Conservation (phyloP, 2,888 invertebrate species). For the Eilema caniola region DNA sequence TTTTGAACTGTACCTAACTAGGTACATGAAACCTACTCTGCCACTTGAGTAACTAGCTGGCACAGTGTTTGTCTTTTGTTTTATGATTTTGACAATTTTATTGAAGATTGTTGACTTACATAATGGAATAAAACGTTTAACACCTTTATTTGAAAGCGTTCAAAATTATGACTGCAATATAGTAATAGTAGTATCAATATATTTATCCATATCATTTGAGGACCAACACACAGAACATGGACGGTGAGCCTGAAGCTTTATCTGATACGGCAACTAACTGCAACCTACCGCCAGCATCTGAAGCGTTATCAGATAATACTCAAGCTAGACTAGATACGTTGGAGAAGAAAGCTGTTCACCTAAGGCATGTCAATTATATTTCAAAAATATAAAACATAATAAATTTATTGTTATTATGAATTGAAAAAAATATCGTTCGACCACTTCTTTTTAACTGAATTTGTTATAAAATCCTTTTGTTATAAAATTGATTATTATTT, state of each 20-base stretch:
- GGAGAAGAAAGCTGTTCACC: constrained; percentile 82
- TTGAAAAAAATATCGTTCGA: background rate
- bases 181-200: constrained; percentile 23
- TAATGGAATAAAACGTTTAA: constrained; percentile 44
- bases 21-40: constrained; percentile 16
- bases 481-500: constrained; percentile 29
- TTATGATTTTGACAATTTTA: constrained; percentile 41
- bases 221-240: constrained; percentile 65
- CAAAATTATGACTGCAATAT: constrained; percentile 65
- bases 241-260: constrained; percentile 76
- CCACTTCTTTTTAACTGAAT: background rate
- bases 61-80: constrained; percentile 46
- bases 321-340: constrained; percentile 79
- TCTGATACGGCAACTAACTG: constrained; percentile 78
- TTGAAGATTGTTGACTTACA: constrained; percentile 31
- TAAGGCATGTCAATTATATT: constrained; percentile 62
- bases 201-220: constrained; percentile 41
- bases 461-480: background rate
- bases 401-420: background rate
- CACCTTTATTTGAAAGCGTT: constrained; percentile 52
- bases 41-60: constrained; percentile 30
- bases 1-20: background rate
- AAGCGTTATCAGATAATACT: constrained; percentile 73
- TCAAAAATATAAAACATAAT: background rate
- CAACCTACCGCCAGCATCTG: constrained; percentile 72